Evolutionary conservation across 2,113 vertebrate species (phyloP), one percentile per base, ranked within the genome.

Genomic region (Hippoglossus stenolepis): DNA sequence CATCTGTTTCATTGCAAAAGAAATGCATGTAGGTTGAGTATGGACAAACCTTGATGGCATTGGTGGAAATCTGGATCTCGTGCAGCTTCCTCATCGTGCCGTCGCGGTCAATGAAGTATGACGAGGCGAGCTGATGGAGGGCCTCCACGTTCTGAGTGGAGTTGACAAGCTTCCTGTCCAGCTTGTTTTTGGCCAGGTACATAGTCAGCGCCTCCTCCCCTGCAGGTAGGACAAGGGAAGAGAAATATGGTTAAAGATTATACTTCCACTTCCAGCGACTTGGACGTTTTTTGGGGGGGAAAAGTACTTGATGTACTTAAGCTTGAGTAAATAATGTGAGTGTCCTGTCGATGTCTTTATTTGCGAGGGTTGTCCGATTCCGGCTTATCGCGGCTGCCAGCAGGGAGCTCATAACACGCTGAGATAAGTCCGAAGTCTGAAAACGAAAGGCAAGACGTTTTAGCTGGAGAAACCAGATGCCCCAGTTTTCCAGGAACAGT

Each of bases 191-290:
- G 89, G 98, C 98, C 97, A 99, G 97, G 85, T 97, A 99, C 98
- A 99, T 99, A 70, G 98, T 99, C 93, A 99, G 93, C 18, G 98
- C 97, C 89, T 99, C 98, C 87, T 99, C 98, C 82, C 98, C 98
- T 99, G 87, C 59, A 85, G 77, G 67, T 31, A 77, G 59, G 73
- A 81, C 26, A 77, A 40, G n/a, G 56, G 45, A 61, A 54, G 65
- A 5, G 40, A 59, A 60, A 66, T 11, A 65, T n/a, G 28, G 53
- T 67, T 15, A 70, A 43, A 21, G 23, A 80, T 60, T 17, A 70
- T 15, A 3, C 2, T 23, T 24, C 40, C 47, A 51, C 47, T 59
- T 5, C 0, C 11, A 13, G 2, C 9, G 24, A 18, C 10, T 53
- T 18, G 3, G 21, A 49, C n/a, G n/a, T 20, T 26, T 2, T 40